A percentile compares a stretch with the other conserved stretches of the same genome.
Conservation (phyloP, 2,888 invertebrate genomes). For the Dinocampus coccinellae region DNA sequence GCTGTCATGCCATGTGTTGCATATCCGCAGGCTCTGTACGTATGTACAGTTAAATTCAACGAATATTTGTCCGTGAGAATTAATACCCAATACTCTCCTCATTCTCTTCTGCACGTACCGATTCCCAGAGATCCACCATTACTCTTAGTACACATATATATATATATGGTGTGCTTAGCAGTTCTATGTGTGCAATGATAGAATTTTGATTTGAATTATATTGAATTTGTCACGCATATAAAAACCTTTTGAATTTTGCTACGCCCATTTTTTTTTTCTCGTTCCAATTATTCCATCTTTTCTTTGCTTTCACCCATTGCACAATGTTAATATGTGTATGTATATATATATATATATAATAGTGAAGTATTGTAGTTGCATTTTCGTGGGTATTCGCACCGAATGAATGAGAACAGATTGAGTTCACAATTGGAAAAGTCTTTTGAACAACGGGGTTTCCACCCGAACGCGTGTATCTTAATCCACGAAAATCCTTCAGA, state of each 20-base stretch:
- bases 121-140: not conserved
- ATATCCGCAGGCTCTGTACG: slow-evolving; percentile 14
- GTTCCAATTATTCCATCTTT: slow-evolving; percentile 31
- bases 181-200: not conserved
- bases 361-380: not conserved
- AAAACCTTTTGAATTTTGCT: slow-evolving; percentile 14
- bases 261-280: slow-evolving; percentile 17
- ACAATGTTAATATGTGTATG: not conserved
- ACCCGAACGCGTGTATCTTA: slow-evolving; percentile 34
- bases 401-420: slow-evolving; percentile 32
- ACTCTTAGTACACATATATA: not conserved
- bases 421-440: slow-evolving; percentile 12
- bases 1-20: slow-evolving; percentile 38
- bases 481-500: slow-evolving; percentile 33
- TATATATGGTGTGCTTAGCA: not conserved
- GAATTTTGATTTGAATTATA: slow-evolving; percentile 23
- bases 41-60: slow-evolving; percentile 12
- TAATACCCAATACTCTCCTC: not conserved
- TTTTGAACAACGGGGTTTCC: slow-evolving; percentile 23
- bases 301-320: not conserved
- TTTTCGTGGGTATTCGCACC: not conserved
- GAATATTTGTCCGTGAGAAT: slow-evolving; percentile 13
- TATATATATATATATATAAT: not conserved
- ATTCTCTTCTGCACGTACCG: not conserved
- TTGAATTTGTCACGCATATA: slow-evolving; percentile 30